phyloP scores from a whole-genome alignment of 2,113 vertebrate species.

The Neogale vison region DNA sequence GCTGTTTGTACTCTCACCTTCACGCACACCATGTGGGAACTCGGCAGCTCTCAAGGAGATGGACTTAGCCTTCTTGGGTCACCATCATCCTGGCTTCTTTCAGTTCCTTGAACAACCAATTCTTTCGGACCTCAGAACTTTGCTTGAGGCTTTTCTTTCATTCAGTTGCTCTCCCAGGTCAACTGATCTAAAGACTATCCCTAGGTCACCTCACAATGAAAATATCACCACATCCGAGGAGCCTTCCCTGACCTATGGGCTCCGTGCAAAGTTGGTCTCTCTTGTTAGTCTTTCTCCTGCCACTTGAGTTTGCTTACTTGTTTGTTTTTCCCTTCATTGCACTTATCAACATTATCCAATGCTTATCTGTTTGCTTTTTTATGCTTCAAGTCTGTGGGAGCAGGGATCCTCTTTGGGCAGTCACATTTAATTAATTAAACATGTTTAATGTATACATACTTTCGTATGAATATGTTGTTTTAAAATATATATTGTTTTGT shows the following conservation, averaged over 20 bases:
- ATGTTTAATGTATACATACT: not conserved
- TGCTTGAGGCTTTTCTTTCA: not conserved
- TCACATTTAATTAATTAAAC: not conserved
- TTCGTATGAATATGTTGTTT: not conserved
- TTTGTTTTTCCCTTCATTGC: not conserved
- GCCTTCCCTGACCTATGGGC: not conserved
- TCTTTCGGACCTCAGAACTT: not conserved
- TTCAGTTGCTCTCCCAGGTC: not conserved
- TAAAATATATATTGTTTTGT: not conserved
- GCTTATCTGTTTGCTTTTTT: not conserved
- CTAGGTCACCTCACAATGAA: not conserved
- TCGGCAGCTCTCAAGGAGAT: not conserved
- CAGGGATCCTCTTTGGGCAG: not conserved
- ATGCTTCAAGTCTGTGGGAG: not conserved
- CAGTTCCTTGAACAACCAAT: not conserved
- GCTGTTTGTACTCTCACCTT: not conserved
- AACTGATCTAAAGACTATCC: not conserved
- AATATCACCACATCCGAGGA: not conserved
- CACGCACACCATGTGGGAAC: accelerated
- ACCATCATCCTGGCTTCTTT: not conserved
- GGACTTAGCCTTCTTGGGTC: not conserved
- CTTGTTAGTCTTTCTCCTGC: not conserved
- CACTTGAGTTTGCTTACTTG: not conserved
- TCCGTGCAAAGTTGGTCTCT: not conserved
- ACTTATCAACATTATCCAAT: not conserved